Conservation (phyloP, 2,113 vertebrate species). For the Centropus unirufus region DNA sequence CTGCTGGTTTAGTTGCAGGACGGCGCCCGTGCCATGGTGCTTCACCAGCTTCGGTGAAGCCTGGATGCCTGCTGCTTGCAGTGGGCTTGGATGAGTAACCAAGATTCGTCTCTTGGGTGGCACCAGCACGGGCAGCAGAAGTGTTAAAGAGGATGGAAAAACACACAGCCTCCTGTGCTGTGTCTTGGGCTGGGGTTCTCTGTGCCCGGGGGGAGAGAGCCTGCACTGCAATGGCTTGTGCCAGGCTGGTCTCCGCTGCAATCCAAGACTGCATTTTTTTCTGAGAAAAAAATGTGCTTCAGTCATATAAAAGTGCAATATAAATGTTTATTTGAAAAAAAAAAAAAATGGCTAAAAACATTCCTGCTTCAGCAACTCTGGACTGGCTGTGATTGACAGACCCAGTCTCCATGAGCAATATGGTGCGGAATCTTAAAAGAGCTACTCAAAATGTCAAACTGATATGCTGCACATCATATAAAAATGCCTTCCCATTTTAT, state of each 20-base stretch:
- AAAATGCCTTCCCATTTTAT: neutral
- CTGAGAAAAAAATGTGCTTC: neutral
- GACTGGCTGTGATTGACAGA: rapidly evolving
- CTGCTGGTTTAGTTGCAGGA: neutral
- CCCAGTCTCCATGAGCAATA: neutral
- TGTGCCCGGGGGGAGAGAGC: neutral
- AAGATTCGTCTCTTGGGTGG: neutral
- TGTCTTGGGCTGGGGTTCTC: neutral
- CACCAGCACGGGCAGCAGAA: neutral
- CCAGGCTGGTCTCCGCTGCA: neutral
- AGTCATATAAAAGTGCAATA: neutral
- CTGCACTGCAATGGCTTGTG: rapidly evolving
- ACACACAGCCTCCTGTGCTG: rapidly evolving
- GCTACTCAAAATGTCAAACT: neutral
- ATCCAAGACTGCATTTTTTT: neutral
- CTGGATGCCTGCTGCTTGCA: neutral
- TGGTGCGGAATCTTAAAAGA: neutral
- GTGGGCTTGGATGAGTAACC: neutral
- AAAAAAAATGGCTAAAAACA: neutral
- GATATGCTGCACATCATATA: rapidly evolving
- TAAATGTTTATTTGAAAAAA: neutral
- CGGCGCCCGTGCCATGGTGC: rapidly evolving
- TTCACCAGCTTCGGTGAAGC: neutral
- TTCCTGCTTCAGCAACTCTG: neutral
- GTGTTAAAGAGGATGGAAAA: neutral